A percentile compares a stretch with the other conserved stretches of the same genome.
Conservation (phyloP, 2,113 vertebrate genomes). For the Hirundichthys speculiger region DNA sequence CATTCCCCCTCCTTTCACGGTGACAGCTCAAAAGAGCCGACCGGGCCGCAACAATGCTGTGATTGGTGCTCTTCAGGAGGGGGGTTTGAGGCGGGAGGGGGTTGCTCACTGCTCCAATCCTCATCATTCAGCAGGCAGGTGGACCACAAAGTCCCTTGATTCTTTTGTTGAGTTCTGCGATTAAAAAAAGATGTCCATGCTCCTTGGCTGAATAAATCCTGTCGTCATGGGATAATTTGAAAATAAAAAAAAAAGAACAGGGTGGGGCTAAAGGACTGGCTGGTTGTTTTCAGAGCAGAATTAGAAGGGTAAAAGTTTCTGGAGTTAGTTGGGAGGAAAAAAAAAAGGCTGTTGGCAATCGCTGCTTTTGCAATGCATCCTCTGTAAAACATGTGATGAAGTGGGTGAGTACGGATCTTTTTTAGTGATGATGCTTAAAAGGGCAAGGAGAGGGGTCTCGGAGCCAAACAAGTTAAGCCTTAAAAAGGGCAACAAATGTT, state of each 20-base stretch:
- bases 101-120: conserved; percentile 81
- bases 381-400: conserved; percentile 59
- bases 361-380: conserved; percentile 75
- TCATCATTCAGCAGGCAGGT: conserved; percentile 98
- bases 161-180: conserved; percentile 93
- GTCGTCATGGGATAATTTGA: conserved; percentile 98
- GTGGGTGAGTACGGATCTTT: conserved; percentile 32
- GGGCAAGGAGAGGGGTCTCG: conserved; percentile 34
- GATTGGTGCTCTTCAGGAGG: conserved; percentile 94
- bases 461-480: conserved; percentile 62
- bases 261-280: conserved; percentile 7
- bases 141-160: conserved; percentile 99
- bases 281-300: conserved; percentile 32
- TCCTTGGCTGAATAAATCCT: conserved; percentile 94
- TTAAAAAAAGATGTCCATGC: conserved; percentile 79
- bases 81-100: conserved; percentile 58
- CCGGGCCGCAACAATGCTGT: conserved; percentile 97
- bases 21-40: conserved; percentile 99
- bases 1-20: conserved; percentile 88
- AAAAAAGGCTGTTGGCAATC: conserved; percentile 83
- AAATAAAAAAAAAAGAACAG: conserved; percentile 70
- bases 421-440: conserved; percentile 70
- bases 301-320: conserved; percentile 41
- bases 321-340: conserved; percentile 38
- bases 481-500: conserved; percentile 56